A percentile compares a stretch with the other conserved stretches of the same genome.
Conservation (phyloP, 2,113 vertebrate species). For the Saguinus midas region DNA sequence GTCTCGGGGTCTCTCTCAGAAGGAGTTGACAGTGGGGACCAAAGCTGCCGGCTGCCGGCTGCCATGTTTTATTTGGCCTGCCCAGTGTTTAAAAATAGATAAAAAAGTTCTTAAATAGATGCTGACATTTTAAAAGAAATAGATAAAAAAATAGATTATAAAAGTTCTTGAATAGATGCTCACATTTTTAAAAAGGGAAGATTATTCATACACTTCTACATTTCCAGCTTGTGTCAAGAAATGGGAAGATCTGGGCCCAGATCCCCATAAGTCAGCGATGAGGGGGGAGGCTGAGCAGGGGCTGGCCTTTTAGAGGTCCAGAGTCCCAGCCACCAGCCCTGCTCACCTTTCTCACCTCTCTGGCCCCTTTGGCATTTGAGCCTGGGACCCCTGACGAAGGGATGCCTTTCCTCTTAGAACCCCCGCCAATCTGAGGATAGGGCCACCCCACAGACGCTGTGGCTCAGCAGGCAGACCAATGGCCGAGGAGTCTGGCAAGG, state of each 20-base stretch:
- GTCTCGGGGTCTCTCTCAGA: background rate
- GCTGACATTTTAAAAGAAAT: conserved; percentile 33
- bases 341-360: background rate
- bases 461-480: conserved; percentile 69
- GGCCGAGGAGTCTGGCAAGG: conserved; percentile 68
- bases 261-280: background rate
- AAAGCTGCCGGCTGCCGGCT: background rate
- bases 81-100: background rate
- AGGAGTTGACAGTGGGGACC: background rate
- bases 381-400: conserved; percentile 50
- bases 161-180: conserved; percentile 58
- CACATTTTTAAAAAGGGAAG: conserved; percentile 6
- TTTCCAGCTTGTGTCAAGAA: conserved; percentile 2
- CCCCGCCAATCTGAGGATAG: conserved; percentile 40
- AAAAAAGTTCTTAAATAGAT: conserved; percentile 56
- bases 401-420: conserved; percentile 55
- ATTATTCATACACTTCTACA: background rate
- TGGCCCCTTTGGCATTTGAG: background rate
- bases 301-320: background rate
- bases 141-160: background rate
- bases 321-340: background rate
- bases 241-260: background rate
- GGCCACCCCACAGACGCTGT: background rate
- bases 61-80: conserved; percentile 37
- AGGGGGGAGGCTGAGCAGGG: background rate